Evolutionary conservation across 2,113 vertebrate genomes (phyloP), one percentile per base, ranked within the genome.

Genomic region (Riparia riparia): DNA sequence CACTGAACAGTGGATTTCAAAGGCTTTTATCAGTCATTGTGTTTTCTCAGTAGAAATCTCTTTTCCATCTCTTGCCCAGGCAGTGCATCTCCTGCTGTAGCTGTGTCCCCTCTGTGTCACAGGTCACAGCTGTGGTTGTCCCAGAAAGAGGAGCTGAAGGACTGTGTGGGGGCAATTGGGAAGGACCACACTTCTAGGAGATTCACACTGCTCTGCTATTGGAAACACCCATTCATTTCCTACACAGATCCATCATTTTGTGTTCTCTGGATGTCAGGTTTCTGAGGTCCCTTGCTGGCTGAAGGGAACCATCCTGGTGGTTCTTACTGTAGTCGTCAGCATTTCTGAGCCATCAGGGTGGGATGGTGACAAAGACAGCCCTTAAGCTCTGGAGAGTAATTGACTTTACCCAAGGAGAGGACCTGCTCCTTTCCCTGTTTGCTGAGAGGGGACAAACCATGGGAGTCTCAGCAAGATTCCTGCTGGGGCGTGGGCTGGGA

Each of bases 141-240:
- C 12, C 29, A 65, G n/a, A 57, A 65, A 44, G 12, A 76, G 32
- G 20, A 82, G 31, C 21, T 56, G 24, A 32, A 8, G 32, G 29
- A 42, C 7, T 54, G 4, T 4, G 6, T 1, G 4, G 7, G 3
- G 2, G 3, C 3, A 61, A 29, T 6, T 12, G 41, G 22, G 37
- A 82, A 77, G 17, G 17, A 29, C 17, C 58, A 3, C 12, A 6
- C 47, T 89, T 93, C 25, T 10, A 17, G 34, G 58, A 69, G 12
- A 37, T 12, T 73, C 6, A 19, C 22, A 26, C 16, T 5, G 3
- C 12, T 70, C 31, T 54, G 42, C 11, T 14, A 9, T 5, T 37
- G 45, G 42, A 73, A 74, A 2, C 24, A 57, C 41, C 53, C 14
- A 42, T 45, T 31, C 19, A 45, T 42, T 8, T 89, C 50, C 28